Evolutionary conservation across 2,888 invertebrate species (phyloP), one percentile per base, ranked within the genome.

Genomic region (Plagiodera versicolora): DNA sequence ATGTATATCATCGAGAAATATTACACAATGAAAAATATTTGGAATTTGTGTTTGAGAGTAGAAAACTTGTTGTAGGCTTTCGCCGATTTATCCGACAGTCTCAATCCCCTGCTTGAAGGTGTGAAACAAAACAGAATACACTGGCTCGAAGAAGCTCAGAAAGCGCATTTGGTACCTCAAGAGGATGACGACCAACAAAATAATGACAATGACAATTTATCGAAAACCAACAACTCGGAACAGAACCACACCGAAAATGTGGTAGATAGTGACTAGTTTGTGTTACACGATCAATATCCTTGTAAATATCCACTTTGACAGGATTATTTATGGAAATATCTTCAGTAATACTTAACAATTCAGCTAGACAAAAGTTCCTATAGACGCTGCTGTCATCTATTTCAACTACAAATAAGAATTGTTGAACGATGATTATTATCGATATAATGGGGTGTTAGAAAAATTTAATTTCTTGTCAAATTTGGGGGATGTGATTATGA

Each of bases 71-170:
- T 81, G 2, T 80, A 95, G 95, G 89, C 94, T 70, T 94, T 96
- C 79, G 89, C 92, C 55, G 83, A 86, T 48, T 82, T 95, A 63
- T 94, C 89, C n/a, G 86, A 89, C 28, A 87, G 89, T 67, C 80
- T 96, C 61, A 87, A 88, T 71, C 92, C 93, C 4, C 82, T 96
- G 79, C 87, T 92, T 8, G 90, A 91, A 45, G 91, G 95, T 39
- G 94, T 95, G 16, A 85, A 87, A 65, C 84, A 86, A 72, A 96
- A 96, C 79, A 87, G 92, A 59, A 83, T 85, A 35, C 90, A 94
- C 74, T 96, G 95, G 96, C 83, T 93, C 71, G 87, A 89, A 60
- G 82, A 62, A 44, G 62, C 62, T 20, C 58, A 62, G 47, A 56
- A 52, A 14, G 62, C 62, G 9, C 62, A 62, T 35, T 47, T 60